These are phyloP conservation scores for Oncorhynchus mykiss DNA, from an alignment of 2,113 vertebrate genomes.

Conservation along the genomic window DNA sequence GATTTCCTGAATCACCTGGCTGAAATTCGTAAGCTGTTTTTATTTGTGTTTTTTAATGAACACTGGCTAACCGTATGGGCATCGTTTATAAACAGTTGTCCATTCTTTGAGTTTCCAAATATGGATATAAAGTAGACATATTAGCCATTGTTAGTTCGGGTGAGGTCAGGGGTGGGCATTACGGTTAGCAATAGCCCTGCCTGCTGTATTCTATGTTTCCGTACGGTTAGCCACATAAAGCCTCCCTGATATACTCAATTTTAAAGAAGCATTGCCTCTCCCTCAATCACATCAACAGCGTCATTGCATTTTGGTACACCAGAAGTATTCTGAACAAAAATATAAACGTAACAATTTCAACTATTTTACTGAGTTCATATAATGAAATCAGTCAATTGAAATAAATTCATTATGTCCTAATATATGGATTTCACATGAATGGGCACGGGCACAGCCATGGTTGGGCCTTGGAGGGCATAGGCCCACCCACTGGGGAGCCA, in stretches of 20 bases:
- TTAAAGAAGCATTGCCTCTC: not conserved
- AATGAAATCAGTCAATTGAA: no score
- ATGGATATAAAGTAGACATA: not conserved
- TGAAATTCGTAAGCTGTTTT: not conserved
- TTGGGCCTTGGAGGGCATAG: no score
- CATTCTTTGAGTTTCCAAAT: not conserved
- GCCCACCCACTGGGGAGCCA: no score
- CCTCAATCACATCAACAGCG: not conserved
- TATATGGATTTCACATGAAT: no score
- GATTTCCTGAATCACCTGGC: not conserved
- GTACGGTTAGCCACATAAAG: not conserved
- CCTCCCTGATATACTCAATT: not conserved
- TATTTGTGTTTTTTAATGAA: not conserved
- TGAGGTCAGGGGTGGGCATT: not conserved
- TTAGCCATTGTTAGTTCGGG: not conserved
- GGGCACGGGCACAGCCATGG: no score
- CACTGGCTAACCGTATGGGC: not conserved
- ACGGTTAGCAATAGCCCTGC: not conserved
- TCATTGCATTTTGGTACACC: no score
- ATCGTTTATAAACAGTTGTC: not conserved
- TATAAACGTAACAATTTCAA: no score
- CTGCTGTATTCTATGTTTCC: not conserved
- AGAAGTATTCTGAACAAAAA: no score
- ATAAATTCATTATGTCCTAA: no score
- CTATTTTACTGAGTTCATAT: no score